These are phyloP conservation scores for Euphydryas editha DNA, from an alignment of 2,888 invertebrate species.

Conservation along the genomic window DNA sequence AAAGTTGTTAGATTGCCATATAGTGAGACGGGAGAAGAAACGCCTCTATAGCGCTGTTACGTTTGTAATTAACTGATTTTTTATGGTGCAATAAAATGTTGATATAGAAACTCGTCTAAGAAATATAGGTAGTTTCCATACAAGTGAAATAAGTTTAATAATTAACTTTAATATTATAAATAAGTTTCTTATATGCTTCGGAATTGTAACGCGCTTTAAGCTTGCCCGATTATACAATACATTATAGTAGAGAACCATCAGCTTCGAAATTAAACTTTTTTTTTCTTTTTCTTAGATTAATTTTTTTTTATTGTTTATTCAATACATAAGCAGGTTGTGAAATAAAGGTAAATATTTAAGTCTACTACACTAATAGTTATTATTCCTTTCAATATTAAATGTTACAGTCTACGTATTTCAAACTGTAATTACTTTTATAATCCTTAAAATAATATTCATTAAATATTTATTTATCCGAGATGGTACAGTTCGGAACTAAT, in stretches of 20 bases:
- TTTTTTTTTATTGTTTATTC: background rate
- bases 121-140: constrained; percentile 36
- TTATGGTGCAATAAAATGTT: constrained; percentile 71
- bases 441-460: no score
- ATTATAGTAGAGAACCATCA: constrained; percentile 5
- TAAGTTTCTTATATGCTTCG: constrained; percentile 54
- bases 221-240: constrained; percentile 26
- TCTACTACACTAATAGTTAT: background rate
- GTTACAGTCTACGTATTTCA: background rate
- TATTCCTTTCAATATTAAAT: background rate
- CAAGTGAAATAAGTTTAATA: constrained; percentile 46
- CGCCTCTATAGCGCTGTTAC: constrained; percentile 72
- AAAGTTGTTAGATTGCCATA: constrained; percentile 73
- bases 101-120: constrained; percentile 39
- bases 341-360: constrained; percentile 1
- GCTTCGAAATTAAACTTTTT: constrained; percentile 11
- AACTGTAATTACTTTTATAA: background rate
- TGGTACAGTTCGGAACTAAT: no score
- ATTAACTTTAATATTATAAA: constrained; percentile 21
- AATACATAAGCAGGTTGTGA: constrained; percentile 9
- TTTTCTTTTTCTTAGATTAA: background rate
- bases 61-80: constrained; percentile 58
- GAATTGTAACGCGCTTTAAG: constrained; percentile 48
- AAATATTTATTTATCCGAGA: no score
- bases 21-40: constrained; percentile 72